Base-by-base conservation (phyloP, 2,113 vertebrate genomes). In the Cariama cristata region DNA sequence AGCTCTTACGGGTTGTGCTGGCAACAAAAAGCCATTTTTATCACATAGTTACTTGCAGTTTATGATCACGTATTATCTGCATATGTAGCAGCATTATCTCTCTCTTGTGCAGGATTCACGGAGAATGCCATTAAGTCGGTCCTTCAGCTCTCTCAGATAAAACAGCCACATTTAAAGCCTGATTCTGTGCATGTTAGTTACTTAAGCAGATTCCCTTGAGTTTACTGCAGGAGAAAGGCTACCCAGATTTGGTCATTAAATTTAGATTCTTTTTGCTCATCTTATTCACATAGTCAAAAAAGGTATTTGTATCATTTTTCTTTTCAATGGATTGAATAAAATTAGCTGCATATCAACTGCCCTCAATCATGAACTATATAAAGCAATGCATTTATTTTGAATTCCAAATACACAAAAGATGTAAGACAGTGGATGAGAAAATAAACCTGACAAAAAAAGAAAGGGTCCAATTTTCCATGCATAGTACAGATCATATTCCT, bases 251-350 rank as follows among this genome's bases (percentile, higher is more conserved):
- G 59, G 88, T 74, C 69, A 79, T 96, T 97, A 81, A 88, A 84
- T 94, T 92, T 52, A 72, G 76, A 86, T 86, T 63, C n/a, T 77
- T 92, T 72, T 79, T 0, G 0, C 56, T 97, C 92, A 19, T 79
- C 69, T 89, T 94, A 77, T 91, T 91, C 66, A 72, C 90, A 49
- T 44, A 72, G 69, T 84, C 86, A 60, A 50, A 83, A 91, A 91
- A 73, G 59, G 76, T 68, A 68, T 84, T 95, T 60, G 64, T 74
- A 91, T 72, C 13, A 16, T 60, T 95, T 92, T 77, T 66, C 83
- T 85, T 96, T 85, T 69, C 93, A 94, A 53, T 50, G 42, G 76
- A 60, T 24, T 18, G 80, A 94, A 89, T 79, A 72, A 96, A 95
- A 94, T 92, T 56, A 97, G 73, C 88, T 87, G 76, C 60, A 28